phyloP scores from a whole-genome alignment of 2,797 vertebrate genomes.

The Amniataba percoides region DNA sequence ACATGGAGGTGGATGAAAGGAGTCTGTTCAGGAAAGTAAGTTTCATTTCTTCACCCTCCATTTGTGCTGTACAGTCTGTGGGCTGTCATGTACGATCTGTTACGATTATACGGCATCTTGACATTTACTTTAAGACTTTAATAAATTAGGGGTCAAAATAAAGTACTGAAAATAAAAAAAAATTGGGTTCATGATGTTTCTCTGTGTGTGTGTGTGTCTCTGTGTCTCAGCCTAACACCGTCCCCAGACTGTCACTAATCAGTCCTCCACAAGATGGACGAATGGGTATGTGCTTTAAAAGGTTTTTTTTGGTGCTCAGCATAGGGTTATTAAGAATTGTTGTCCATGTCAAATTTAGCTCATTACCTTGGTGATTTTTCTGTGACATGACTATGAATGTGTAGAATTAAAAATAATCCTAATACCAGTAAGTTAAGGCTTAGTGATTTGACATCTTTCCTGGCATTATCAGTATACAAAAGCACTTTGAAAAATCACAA shows the following conservation, averaged over 20 bases:
- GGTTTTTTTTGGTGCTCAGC: not conserved
- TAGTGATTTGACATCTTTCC: not conserved
- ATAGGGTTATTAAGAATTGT: not conserved
- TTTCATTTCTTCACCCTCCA: conserved; percentile 12
- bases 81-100: not conserved
- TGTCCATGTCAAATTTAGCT: not conserved
- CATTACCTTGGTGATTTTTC: not conserved
- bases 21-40: conserved; percentile 79
- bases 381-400: not conserved
- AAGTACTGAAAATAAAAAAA: not conserved
- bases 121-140: not conserved
- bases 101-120: not conserved
- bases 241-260: conserved; percentile 88
- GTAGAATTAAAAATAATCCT: too few relatives aligned
- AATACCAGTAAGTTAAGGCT: not conserved
- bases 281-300: conserved; percentile 87
- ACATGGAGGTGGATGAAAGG: conserved; percentile 73
- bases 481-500: not conserved
- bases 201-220: conserved; percentile 11
- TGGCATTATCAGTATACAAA: not conserved
- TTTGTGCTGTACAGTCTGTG: not conserved
- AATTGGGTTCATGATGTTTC: conserved; percentile 20
- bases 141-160: not conserved
- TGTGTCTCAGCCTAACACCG: conserved; percentile 80
- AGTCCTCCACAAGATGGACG: conserved; percentile 86